phyloP scores from a whole-genome alignment of 2,888 invertebrate species.

The Tupiocoris notatus region DNA sequence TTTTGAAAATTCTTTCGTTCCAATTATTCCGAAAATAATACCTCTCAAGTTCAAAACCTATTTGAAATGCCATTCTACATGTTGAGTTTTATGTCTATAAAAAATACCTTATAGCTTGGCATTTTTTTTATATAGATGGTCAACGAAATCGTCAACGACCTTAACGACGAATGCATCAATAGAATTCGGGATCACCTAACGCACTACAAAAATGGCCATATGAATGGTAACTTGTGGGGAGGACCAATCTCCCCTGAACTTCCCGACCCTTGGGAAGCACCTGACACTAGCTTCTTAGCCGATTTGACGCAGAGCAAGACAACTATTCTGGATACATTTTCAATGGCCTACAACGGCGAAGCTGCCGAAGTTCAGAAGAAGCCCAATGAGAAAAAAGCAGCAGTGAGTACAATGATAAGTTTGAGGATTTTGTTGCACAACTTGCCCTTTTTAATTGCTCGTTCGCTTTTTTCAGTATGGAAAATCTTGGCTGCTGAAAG shows the following conservation, averaged over 20 bases:
- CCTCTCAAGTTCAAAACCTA: too few species aligned
- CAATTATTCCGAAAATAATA: too few species aligned
- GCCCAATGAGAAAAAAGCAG: slow-evolving; percentile 34
- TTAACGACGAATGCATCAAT: slow-evolving; percentile 41
- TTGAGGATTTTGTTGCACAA: background rate
- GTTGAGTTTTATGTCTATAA: too few species aligned
- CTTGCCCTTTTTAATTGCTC: background rate
- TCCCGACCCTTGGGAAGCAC: slow-evolving; percentile 45
- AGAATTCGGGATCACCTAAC: slow-evolving; percentile 24
- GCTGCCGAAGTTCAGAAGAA: slow-evolving; percentile 27
- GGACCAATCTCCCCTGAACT: slow-evolving; percentile 46
- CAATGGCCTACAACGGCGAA: slow-evolving; percentile 48
- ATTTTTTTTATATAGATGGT: slow-evolving; percentile 33
- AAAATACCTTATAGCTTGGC: too few species aligned
- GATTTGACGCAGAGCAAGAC: slow-evolving; percentile 41
- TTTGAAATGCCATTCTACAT: too few species aligned
- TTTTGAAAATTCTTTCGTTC: too few species aligned
- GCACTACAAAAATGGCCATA: background rate
- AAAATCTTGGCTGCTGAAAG: slow-evolving; percentile 60
- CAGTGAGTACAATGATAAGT: background rate
- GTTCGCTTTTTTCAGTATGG: slow-evolving; percentile 57
- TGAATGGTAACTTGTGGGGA: slow-evolving; percentile 41
- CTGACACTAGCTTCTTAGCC: slow-evolving; percentile 47
- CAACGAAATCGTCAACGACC: slow-evolving; percentile 31
- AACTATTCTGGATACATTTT: slow-evolving; percentile 46